Evolutionary conservation across 1,140 invertebrate species (phyloP).

Genomic region (Hyles vespertilio): DNA sequence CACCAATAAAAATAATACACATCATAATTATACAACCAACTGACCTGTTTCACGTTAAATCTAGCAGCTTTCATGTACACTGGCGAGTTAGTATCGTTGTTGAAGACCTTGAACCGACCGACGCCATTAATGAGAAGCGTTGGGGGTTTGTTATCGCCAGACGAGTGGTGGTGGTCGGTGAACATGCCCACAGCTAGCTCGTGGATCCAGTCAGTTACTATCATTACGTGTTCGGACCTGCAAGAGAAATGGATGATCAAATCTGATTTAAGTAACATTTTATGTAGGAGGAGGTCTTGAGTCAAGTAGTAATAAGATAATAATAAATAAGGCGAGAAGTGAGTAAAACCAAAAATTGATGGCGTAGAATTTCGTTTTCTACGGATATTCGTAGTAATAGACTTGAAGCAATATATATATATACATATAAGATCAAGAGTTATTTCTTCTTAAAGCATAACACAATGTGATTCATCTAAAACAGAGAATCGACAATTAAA

Average conservation of each 20-base stretch:
- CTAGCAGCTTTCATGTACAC: slow-evolving; percentile 75
- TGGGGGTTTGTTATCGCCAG: slow-evolving; percentile 86
- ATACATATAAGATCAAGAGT: too few relatives aligned
- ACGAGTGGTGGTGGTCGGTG: slow-evolving; percentile 85
- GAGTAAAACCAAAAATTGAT: too few relatives aligned
- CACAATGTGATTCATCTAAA: too few relatives aligned
- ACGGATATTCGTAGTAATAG: too few relatives aligned
- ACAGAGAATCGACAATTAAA: too few relatives aligned
- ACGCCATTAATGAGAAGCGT: slow-evolving; percentile 87
- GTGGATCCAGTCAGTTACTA: slow-evolving; percentile 89
- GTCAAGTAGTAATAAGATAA: too few relatives aligned
- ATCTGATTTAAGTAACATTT: neutral
- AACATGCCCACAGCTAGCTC: slow-evolving; percentile 82
- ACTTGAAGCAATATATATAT: too few relatives aligned
- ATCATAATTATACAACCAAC: neutral
- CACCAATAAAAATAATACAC: neutral
- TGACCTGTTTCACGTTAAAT: slow-evolving; percentile 79
- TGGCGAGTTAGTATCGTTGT: slow-evolving; percentile 41
- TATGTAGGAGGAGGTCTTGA: neutral
- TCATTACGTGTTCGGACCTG: slow-evolving; percentile 82
- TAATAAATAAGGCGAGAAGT: too few relatives aligned
- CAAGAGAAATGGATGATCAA: slow-evolving; percentile 48
- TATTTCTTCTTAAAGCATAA: too few relatives aligned
- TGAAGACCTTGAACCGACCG: slow-evolving; percentile 77
- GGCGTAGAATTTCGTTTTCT: too few relatives aligned